These are phyloP conservation scores for Enteromius mattozi DNA, from an alignment of 2,797 vertebrate species.

Conservation along the genomic window DNA sequence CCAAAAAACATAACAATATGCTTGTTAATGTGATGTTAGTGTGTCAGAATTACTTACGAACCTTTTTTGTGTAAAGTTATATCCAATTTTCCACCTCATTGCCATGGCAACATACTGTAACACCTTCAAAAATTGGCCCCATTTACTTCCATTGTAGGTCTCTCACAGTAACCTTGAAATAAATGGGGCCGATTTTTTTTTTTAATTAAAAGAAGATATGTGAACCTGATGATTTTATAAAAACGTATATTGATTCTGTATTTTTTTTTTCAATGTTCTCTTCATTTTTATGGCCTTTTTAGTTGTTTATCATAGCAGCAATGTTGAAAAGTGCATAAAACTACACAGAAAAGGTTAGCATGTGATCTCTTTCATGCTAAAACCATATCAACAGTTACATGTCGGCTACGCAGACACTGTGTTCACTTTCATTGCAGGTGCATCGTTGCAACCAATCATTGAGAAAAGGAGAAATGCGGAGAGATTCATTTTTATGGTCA, in stretches of 20 bases:
- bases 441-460: neutral
- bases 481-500: neutral
- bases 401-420: neutral
- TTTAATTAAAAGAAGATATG: constrained; percentile 5
- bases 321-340: neutral
- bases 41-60: neutral
- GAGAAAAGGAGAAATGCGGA: neutral
- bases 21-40: neutral
- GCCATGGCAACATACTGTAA: constrained; percentile 15
- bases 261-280: neutral
- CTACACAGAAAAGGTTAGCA: neutral
- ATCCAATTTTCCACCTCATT: constrained; percentile 3
- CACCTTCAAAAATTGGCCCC: constrained; percentile 17
- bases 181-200: neutral
- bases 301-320: neutral
- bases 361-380: neutral
- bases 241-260: neutral
- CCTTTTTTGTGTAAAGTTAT: neutral
- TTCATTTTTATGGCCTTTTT: neutral
- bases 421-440: neutral
- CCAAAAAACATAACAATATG: neutral
- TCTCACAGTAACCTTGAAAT: constrained; percentile 26
- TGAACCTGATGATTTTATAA: neutral
- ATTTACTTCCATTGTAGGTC: constrained; percentile 5
- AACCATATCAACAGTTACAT: neutral